phyloP scores from a whole-genome alignment of 2,888 invertebrate genomes.

The Muschampia plurimacula region DNA sequence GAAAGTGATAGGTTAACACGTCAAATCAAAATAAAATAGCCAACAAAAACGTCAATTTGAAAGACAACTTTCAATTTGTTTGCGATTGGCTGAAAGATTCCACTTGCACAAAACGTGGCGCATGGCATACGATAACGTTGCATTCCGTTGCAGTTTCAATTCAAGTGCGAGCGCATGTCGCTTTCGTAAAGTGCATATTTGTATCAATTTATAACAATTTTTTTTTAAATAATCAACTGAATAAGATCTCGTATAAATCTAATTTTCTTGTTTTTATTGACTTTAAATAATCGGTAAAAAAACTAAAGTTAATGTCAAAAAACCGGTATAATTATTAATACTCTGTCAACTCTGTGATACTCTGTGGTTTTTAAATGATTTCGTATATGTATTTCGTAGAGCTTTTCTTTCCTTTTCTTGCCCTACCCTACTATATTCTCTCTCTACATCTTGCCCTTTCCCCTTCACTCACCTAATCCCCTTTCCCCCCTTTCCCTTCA shows the following conservation, averaged over 20 bases:
- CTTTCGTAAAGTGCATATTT: neutral
- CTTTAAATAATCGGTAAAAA: neutral
- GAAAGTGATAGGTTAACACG: conserved; percentile 75
- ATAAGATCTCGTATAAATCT: neutral
- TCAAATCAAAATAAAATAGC: conserved; percentile 67
- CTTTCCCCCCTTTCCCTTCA: neutral
- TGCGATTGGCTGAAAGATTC: conserved; percentile 72
- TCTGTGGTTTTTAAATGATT: neutral
- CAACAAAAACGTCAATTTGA: conserved; percentile 62
- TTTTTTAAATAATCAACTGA: neutral
- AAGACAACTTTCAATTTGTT: conserved; percentile 48
- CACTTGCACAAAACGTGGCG: conserved; percentile 82
- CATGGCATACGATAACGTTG: conserved; percentile 28
- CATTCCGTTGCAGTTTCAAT: conserved; percentile 41
- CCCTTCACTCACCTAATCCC: too few relatives aligned
- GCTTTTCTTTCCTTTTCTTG: neutral
- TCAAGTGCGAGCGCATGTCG: neutral
- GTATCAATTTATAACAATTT: neutral
- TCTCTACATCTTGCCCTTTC: too few relatives aligned
- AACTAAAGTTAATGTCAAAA: neutral
- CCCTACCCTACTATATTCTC: too few relatives aligned
- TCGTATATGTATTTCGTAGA: too few relatives aligned
- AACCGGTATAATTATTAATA: neutral
- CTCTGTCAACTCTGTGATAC: neutral
- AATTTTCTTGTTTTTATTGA: neutral